Conservation (phyloP, 1,140 invertebrate genomes). For the Drosophila grimshawi region DNA sequence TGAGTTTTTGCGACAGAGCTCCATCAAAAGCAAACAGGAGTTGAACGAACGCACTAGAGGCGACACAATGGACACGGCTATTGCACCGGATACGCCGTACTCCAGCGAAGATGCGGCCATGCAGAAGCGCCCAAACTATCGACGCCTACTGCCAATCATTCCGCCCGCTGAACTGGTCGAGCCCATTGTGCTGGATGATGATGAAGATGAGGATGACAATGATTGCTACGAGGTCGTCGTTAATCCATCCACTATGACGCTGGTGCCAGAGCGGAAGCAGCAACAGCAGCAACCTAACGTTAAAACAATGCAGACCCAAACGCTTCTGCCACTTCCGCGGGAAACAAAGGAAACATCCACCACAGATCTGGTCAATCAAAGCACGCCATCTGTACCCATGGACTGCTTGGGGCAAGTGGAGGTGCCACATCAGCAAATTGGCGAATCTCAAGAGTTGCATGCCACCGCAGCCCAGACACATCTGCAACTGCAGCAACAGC, state of each 20-base stretch:
- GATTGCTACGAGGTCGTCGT: conserved; percentile 59
- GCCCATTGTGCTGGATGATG: conserved; percentile 65
- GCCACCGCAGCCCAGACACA: not conserved
- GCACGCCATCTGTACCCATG: not conserved
- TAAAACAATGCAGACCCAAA: conserved; percentile 43
- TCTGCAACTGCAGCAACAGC: not conserved
- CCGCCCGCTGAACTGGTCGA: conserved; percentile 23
- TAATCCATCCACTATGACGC: conserved; percentile 45
- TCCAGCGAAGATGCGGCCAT: conserved; percentile 31
- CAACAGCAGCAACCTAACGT: not conserved
- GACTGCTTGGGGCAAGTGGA: not conserved
- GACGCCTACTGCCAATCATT: conserved; percentile 41
- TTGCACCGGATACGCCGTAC: conserved; percentile 30
- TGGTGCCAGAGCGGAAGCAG: conserved; percentile 45
- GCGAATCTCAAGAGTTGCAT: not conserved
- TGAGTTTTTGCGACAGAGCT: conserved; percentile 42
- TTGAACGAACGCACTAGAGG: conserved; percentile 12
- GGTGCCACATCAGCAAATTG: not conserved
- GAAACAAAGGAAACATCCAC: conserved; percentile 59
- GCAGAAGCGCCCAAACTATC: conserved; percentile 37
- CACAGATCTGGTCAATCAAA: conserved; percentile 35
- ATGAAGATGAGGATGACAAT: conserved; percentile 60
- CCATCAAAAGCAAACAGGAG: conserved; percentile 12
- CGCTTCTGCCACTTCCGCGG: not conserved
- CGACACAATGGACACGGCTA: not conserved